These are phyloP conservation scores for Carettochelys insculpta DNA, from an alignment of 2,113 vertebrate species.

Conservation along the genomic window DNA sequence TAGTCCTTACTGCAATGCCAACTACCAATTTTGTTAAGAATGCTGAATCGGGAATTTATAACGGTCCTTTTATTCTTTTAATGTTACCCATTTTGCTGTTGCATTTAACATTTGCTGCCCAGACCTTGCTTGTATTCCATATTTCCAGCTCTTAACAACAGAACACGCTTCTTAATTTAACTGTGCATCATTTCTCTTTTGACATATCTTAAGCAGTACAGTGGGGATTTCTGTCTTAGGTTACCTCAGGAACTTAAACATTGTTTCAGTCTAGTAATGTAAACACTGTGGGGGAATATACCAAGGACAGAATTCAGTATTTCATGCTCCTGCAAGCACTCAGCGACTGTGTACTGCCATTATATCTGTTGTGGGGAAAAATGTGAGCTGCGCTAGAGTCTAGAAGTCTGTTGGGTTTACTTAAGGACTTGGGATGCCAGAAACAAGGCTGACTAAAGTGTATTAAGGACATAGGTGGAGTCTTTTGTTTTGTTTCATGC, in stretches of 20 bases:
- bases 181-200: conserved; percentile 46
- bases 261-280: background rate
- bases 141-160: conserved; percentile 66
- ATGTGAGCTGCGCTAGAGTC: background rate
- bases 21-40: conserved; percentile 69
- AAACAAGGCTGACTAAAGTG: background rate
- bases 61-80: conserved; percentile 72
- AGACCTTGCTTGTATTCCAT: conserved; percentile 65
- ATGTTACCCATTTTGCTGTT: conserved; percentile 68
- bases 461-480: background rate
- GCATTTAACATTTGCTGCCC: conserved; percentile 65
- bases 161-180: conserved; percentile 66
- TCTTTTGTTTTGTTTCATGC: fast-evolving
- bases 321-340: background rate
- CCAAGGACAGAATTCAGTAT: background rate
- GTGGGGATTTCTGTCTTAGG: conserved; percentile 56
- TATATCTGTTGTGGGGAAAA: background rate
- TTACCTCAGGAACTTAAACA: conserved; percentile 41
- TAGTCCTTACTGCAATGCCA: conserved; percentile 53
- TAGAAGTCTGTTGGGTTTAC: background rate
- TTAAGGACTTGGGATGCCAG: background rate
- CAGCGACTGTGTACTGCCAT: background rate
- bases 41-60: conserved; percentile 65
- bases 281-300: background rate
- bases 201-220: conserved; percentile 45